Evolutionary conservation across 2,113 vertebrate species (phyloP).

Genomic region (Noctilio leporinus): DNA sequence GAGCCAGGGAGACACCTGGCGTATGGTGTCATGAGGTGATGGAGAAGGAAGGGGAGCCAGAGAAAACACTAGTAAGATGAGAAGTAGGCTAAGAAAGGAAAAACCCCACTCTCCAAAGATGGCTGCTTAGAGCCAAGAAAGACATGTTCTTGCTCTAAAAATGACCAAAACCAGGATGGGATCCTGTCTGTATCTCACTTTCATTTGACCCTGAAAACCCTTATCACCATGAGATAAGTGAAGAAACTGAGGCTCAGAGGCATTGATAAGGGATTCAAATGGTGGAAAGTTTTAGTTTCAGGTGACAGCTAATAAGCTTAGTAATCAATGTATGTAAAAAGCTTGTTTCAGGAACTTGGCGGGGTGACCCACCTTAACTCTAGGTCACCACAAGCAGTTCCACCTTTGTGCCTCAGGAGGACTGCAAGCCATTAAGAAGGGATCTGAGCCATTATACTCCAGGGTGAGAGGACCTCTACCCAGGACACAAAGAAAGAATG

Average conservation of each 20-base stretch:
- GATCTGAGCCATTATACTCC: too few relatives aligned
- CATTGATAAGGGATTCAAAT: too few relatives aligned
- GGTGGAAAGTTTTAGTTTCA: too few relatives aligned
- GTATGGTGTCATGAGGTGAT: not conserved
- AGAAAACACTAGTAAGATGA: not conserved
- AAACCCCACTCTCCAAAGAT: not conserved
- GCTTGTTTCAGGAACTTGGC: too few relatives aligned
- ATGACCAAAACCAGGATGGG: not conserved
- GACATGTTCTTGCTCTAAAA: not conserved
- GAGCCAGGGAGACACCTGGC: not conserved
- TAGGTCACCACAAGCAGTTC: too few relatives aligned
- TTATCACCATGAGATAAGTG: not conserved
- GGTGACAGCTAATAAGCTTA: too few relatives aligned
- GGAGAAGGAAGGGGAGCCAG: not conserved
- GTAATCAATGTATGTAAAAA: too few relatives aligned
- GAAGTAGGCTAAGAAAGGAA: not conserved
- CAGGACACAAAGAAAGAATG: too few relatives aligned
- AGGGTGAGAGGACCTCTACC: too few relatives aligned
- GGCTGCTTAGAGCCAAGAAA: not conserved
- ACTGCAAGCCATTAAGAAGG: too few relatives aligned
- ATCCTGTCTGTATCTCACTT: not conserved
- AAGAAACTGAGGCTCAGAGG: not conserved
- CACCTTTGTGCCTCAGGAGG: too few relatives aligned
- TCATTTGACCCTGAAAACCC: not conserved
- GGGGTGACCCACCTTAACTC: too few relatives aligned